phyloP scores from a whole-genome alignment of 2,888 invertebrate genomes.

The Lathronympha strigana region DNA sequence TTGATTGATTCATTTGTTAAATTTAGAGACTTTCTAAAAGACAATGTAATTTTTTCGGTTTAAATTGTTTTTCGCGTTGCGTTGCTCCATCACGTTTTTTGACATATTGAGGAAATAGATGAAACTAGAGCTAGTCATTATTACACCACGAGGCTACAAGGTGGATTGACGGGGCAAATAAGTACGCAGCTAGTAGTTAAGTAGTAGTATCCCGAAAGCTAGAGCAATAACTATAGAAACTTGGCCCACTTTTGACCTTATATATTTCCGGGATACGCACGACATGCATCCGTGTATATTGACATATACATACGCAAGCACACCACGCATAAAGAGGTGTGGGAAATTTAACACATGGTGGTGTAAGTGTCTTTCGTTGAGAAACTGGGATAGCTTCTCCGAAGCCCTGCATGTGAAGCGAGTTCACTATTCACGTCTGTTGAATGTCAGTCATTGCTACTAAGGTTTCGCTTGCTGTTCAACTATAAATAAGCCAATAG shows the following conservation, averaged over 20 bases:
- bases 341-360: constrained; percentile 24
- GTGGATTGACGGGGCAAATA: no score
- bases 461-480: not conserved
- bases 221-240: not conserved
- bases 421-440: not conserved
- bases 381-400: constrained; percentile 15
- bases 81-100: no score
- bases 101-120: no score
- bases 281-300: constrained; percentile 3
- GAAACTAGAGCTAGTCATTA: no score
- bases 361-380: constrained; percentile 17
- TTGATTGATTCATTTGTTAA: no score
- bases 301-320: not conserved
- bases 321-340: constrained; percentile 22
- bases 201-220: no score
- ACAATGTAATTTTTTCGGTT: no score
- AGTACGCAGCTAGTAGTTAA: not conserved
- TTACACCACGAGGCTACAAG: no score
- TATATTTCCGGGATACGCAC: not conserved
- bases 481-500: not conserved
- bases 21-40: no score
- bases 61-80: no score
- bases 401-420: constrained; percentile 5
- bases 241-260: constrained; percentile 2
- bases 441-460: not conserved